Evolutionary conservation across 2,888 invertebrate species (phyloP).

Genomic region (Drosophila recens): DNA sequence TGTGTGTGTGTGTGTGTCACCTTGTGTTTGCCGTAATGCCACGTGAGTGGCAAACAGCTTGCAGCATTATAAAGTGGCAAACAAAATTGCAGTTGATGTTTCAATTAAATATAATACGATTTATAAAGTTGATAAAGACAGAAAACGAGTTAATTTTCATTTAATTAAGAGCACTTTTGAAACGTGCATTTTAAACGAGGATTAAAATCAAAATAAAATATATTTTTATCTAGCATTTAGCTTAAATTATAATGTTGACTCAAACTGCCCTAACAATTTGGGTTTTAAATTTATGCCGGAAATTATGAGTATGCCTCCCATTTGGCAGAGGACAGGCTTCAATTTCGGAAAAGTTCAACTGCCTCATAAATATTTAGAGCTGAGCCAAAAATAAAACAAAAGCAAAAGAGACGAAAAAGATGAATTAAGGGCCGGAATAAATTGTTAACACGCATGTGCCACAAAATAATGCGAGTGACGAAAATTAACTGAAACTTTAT

Average conservation of each 20-base stretch:
- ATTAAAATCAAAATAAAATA: neutral
- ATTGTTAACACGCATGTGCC: conserved; percentile 73
- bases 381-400: conserved; percentile 24
- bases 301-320: conserved; percentile 20
- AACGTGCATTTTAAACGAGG: neutral
- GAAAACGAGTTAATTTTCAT: conserved; percentile 4
- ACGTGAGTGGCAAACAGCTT: conserved; percentile 31
- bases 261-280: neutral
- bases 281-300: conserved; percentile 34
- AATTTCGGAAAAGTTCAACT: conserved; percentile 43
- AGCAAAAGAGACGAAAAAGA: conserved; percentile 32
- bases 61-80: conserved; percentile 31
- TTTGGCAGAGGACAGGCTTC: conserved; percentile 26
- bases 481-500: conserved; percentile 76
- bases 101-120: conserved; percentile 29
- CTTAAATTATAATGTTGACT: neutral
- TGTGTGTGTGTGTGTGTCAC: conserved; percentile 16
- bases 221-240: neutral
- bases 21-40: conserved; percentile 24
- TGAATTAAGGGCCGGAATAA: conserved; percentile 55
- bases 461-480: conserved; percentile 71
- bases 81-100: conserved; percentile 29
- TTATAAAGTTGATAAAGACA: conserved; percentile 9
- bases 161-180: conserved; percentile 1
- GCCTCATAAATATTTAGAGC: conserved; percentile 70